Evolutionary conservation across 2,888 invertebrate genomes (phyloP), one percentile per base, ranked within the genome.

Genomic region (Halictus quadricinctus): DNA sequence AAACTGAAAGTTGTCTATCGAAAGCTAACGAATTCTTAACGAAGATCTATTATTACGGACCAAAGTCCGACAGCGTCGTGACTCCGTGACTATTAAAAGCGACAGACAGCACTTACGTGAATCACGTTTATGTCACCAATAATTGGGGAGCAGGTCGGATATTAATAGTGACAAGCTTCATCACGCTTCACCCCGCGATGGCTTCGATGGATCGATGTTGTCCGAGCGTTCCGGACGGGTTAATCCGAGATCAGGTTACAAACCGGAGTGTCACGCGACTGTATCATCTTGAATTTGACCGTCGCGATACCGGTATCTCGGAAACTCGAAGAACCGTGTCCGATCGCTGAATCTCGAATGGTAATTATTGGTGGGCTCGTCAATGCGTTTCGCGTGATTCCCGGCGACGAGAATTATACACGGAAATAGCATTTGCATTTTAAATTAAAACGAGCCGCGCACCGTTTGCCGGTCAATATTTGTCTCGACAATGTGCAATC

Each of bases 131-230:
- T 77, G 87, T 58, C 87, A 46, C 13, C 75, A 54, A 87, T 82
- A 82, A 87, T 87, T 72, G 46, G 54, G 21, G 48, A 76, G 25
- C 58, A 50, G 29, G 29, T 21, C 48, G 72, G 72, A 76, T 87
- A 87, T 77, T 81, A 80, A 83, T 76, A 86, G 75, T 43, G 87
- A 83, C 86, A 87, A 48, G 80, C 69, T 46, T 50, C 70, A 76
- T 83, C 77, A 18, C 66, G 76, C 58, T 50, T 66, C 74, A 41
- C 72, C 64, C 64, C 74, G 50, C 80, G 74, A 78, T 86, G 82
- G 83, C 83, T 86, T 83, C 80, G 58, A 73, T 69, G 76, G 83
- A 83, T 86, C 83, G 86, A 86, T 79, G 83, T 79, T 72, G 76
- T 60, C 70, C 81, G 81, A 73, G 25, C 72, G 60, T 13, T 76